These are phyloP conservation scores for Gnathonemus echidnorhynchus DNA, from an alignment of 2,113 vertebrate genomes.

Conservation along the genomic window DNA sequence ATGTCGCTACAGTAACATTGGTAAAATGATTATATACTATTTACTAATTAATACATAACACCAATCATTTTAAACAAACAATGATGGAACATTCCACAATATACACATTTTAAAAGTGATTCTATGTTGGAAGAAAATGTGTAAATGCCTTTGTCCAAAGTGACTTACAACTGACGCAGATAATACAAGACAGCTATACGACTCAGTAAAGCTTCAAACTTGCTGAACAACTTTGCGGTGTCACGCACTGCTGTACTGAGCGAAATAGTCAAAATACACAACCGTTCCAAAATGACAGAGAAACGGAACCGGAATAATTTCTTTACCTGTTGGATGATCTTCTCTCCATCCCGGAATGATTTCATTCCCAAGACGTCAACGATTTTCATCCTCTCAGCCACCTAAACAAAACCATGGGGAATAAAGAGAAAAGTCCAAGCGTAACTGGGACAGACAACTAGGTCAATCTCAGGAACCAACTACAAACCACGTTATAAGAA, in stretches of 20 bases:
- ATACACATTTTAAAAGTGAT: neutral
- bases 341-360: conserved; percentile 79
- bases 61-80: neutral
- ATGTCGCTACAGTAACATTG: neutral
- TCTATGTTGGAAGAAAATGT: neutral
- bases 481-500: neutral
- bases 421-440: conserved; percentile 2
- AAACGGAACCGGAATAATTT: neutral
- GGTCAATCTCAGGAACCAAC: neutral
- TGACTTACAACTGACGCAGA: neutral
- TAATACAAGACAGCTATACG: neutral
- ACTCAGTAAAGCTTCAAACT: neutral
- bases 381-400: conserved; percentile 91
- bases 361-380: conserved; percentile 92
- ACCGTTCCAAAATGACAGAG: neutral
- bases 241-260: neutral
- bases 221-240: neutral
- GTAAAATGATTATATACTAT: neutral
- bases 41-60: neutral
- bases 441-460: neutral
- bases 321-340: conserved; percentile 87
- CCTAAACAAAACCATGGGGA: conserved; percentile 50
- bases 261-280: neutral
- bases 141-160: neutral
- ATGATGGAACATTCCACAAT: neutral